Base-by-base conservation (phyloP, 2,888 invertebrate genomes). In the Dyspetes luteomarginatus region DNA sequence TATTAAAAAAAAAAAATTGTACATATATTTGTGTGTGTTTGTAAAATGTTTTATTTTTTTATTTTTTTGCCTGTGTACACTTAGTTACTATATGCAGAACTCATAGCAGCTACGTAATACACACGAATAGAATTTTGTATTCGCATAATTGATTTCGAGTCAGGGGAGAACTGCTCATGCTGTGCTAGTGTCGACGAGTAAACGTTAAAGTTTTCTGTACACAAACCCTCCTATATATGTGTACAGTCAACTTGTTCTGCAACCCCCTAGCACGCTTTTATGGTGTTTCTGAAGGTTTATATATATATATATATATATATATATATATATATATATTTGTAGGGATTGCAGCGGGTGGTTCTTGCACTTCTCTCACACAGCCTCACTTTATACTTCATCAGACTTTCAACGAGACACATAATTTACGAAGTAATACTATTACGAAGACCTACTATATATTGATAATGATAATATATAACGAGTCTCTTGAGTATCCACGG, bases 131-230 rank as follows among this genome's bases (percentile, higher is more conserved):
- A 55, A 62, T 69, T 69, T 64, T 55, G 62, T 22, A 68, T 69
- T 76, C 76, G 76, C 68, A 69, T 76, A 76, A 76, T 76, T 76
- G 68, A 76, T 76, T 68, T 17, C 55, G 62, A 76, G 60, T 62
- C 50, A 68, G 55, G 62, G 52, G 41, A 45, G 4, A 24, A 7
- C n/a, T n/a, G 55, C 22, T 48, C 4, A 28, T 5, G 28, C 17
- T 3, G 55, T 36, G 9, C 2, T 9, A 41, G 24, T 50, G 60
- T 22, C 26, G n/a, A 28, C 50, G 17, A 28, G 75, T 22, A 67
- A 58, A 68, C 41, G 60, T 52, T 41, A 68, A 68, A 76, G 43
- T 76, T 68, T 76, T 62, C 58, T 50, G 56, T 48, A 45, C 48
- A 17, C 64, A 30, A 15, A 48, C 19, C n/a, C 52, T 24, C 5